Evolutionary conservation across 2,888 invertebrate species (phyloP), one percentile per base, ranked within the genome.

Genomic region (Philaethria dido): DNA sequence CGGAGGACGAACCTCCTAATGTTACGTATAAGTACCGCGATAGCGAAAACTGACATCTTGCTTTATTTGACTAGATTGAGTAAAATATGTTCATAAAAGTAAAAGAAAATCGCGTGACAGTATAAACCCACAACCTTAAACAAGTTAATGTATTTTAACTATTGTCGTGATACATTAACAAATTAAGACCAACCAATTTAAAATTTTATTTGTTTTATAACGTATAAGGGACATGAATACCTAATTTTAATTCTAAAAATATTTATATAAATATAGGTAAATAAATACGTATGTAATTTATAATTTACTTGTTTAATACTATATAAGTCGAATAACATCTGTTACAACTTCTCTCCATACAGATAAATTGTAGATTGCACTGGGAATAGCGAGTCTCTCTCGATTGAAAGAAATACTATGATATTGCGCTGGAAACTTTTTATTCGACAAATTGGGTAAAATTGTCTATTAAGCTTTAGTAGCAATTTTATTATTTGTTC

Each of bases 341-440:
- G 13, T 20, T 20, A 11, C 18, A 33, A 18, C 2, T 54, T 33
- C 18, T 18, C 3, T 1, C 0, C 2, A 36, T 18, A 54, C 18
- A 54, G 25, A 33, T n/a, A 33, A 33, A 54, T 16, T 36, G 36
- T 52, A 52, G 11, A 52, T 52, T 52, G 52, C 52, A 33, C 16
- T 52, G 52, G 52, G 52, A 52, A 52, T 52, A 52, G 52, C 33
- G 18, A 18, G 52, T 52, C 52, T 33, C 33, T 33, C 33, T 18
- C 18, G 8, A 52, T 33, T 29, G 29, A 33, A 52, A 52, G 47
- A 47, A 22, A 22, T 47, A 47, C 20, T 47, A 47, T 13, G 47
- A 29, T 52, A 16, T 33, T 18, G 13, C 11, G 16, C 33, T 52
- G 11, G 52, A 52, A 52, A 33, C 25, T 29, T 52, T 47, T 33